Evolutionary conservation across 2,113 vertebrate species (phyloP).

Genomic region (Polypterus bichir): DNA sequence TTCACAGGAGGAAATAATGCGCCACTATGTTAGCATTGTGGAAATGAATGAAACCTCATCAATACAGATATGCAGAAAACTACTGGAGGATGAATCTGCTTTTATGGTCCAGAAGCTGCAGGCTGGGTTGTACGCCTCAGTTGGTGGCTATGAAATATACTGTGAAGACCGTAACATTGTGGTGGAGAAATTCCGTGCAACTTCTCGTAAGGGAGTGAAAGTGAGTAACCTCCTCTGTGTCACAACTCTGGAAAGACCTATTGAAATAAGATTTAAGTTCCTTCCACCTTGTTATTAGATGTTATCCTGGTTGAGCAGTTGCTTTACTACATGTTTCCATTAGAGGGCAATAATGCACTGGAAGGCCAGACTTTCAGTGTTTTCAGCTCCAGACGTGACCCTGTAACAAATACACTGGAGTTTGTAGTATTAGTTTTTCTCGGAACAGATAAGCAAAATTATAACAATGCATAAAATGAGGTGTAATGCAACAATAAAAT

Average conservation of each 20-base stretch:
- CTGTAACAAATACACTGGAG: too few species aligned
- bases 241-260: background rate
- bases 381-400: too few species aligned
- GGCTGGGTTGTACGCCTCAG: constrained; percentile 17
- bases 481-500: too few species aligned
- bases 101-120: constrained; percentile 14
- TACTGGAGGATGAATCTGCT: constrained; percentile 21
- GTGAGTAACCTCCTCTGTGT: constrained; percentile 14
- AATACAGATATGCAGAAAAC: constrained; percentile 10
- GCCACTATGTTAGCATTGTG: constrained; percentile 14
- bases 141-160: constrained; percentile 30
- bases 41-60: constrained; percentile 22
- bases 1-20: constrained; percentile 14
- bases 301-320: too few species aligned
- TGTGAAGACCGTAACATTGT: constrained; percentile 16
- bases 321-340: too few species aligned
- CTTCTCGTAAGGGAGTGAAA: constrained; percentile 27
- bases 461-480: too few species aligned
- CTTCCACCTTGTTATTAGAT: too few species aligned
- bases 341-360: too few species aligned
- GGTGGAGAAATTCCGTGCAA: constrained; percentile 15
- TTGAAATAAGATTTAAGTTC: background rate
- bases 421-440: too few species aligned
- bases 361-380: too few species aligned
- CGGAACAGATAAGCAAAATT: too few species aligned